phyloP scores from a whole-genome alignment of 2,113 vertebrate species.

The Peromyscus maniculatus region DNA sequence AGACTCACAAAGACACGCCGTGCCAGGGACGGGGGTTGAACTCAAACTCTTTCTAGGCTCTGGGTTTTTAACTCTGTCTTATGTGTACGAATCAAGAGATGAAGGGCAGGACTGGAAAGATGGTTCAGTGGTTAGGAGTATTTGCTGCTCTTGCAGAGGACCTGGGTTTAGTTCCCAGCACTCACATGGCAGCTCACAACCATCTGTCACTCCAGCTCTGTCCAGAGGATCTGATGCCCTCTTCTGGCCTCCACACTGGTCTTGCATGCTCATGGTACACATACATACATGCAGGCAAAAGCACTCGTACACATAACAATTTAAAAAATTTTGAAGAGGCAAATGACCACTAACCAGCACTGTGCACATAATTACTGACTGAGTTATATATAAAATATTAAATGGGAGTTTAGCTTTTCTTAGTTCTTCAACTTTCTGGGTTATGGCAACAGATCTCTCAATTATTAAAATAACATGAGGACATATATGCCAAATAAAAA shows the following conservation, averaged over 20 bases:
- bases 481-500: not conserved
- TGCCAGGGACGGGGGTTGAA: not conserved
- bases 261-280: not conserved
- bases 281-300: not conserved
- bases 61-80: not conserved
- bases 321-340: not conserved
- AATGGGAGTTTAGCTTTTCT: not conserved
- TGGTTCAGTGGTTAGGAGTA: not conserved
- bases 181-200: not conserved
- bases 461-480: not conserved
- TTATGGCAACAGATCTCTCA: not conserved
- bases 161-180: not conserved
- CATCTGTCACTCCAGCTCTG: not conserved
- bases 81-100: too few relatives aligned
- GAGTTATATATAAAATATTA: not conserved
- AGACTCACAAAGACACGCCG: not conserved
- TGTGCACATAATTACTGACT: not conserved
- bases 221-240: not conserved
- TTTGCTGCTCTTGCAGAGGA: not conserved
- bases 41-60: not conserved
- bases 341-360: not conserved
- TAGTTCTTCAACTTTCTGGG: not conserved
- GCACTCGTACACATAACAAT: not conserved
- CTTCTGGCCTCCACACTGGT: not conserved
- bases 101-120: not conserved